Evolutionary conservation across 2,797 vertebrate genomes (phyloP), one percentile per base, ranked within the genome.

Genomic region (Aulostomus chinensis): DNA sequence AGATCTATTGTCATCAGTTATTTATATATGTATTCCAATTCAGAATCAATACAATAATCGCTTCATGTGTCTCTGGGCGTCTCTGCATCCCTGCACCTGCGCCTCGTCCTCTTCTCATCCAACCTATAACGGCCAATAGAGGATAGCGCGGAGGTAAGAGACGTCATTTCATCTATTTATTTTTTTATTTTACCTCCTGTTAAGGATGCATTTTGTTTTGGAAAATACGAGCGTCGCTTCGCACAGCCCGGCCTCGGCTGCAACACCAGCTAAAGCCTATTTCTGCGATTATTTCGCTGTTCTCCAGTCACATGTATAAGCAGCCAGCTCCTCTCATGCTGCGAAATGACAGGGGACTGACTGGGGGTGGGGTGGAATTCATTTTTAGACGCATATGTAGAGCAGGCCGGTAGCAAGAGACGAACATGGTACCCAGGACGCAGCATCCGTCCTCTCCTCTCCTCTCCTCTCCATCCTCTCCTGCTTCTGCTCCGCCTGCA

Each of bases 51-150:
- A 48, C 48, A 34, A 5, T 73, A 45, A 77, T 47, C 33, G 53
- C 54, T 58, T 65, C 47, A 52, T 82, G 41, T 81, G 36, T 83
- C 57, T 33, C 76, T 61, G 81, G 76, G 73, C 86, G 78, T 83
- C 78, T 87, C 61, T 40, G 61, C 85, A 78, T 85, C 81, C 76
- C 52, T 81, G 81, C 91, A 91, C 91, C 90, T 91, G 90, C 84
- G 57, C 72, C 55, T 51, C 29, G 9, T 25, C 68, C 53, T 57
- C 61, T 50, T 57, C 39, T 13, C 72, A 59, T 77, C 78, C 73
- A 42, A 70, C 72, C 68, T 38, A 18, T 48, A 13, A 63, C 57
- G 77, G 45, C 61, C 63, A 62, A 65, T 11, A 93, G 91, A 93
- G 67, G 91, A 93, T 17, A 80, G 68, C 58, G 9, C 21, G 0